These are phyloP conservation scores for Hydrophis major DNA, from an alignment of 2,797 vertebrate genomes.

Conservation along the genomic window DNA sequence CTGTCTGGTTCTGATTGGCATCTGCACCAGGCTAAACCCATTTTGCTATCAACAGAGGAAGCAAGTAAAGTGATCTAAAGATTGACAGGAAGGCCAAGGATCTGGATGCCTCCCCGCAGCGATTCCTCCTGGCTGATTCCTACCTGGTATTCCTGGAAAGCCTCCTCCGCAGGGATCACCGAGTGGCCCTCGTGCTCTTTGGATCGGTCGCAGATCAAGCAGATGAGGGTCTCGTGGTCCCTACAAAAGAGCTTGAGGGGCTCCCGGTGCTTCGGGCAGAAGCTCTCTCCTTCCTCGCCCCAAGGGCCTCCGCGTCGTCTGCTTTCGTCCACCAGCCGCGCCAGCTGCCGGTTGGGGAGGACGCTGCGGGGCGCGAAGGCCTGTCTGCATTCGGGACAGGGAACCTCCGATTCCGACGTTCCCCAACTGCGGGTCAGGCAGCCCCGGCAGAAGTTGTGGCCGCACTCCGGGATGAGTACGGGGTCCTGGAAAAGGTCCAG, in stretches of 20 bases:
- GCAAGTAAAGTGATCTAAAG: not conserved
- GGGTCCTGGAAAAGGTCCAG: not conserved
- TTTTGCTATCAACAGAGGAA: too few species aligned
- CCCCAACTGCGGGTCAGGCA: not conserved
- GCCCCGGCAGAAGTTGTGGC: not conserved
- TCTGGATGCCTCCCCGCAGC: not conserved
- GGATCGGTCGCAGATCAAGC: not conserved
- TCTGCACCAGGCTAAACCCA: too few species aligned
- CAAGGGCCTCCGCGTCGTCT: fast-evolving
- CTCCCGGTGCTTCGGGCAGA: not conserved
- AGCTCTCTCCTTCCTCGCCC: not conserved
- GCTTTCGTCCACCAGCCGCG: fast-evolving
- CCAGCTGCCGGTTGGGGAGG: not conserved
- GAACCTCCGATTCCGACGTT: not conserved
- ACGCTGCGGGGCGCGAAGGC: not conserved
- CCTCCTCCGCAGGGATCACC: not conserved
- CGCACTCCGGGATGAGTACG: not conserved
- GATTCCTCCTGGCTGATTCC: not conserved
- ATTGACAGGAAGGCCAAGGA: too few species aligned
- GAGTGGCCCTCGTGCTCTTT: not conserved
- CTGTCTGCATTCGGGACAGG: not conserved
- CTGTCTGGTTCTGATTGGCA: too few species aligned
- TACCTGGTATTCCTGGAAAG: not conserved
- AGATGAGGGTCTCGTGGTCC: not conserved
- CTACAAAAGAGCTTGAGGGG: not conserved